Evolutionary conservation across 2,888 invertebrate species (phyloP), one percentile per base, ranked within the genome.

Genomic region (Eristalis arbustorum): DNA sequence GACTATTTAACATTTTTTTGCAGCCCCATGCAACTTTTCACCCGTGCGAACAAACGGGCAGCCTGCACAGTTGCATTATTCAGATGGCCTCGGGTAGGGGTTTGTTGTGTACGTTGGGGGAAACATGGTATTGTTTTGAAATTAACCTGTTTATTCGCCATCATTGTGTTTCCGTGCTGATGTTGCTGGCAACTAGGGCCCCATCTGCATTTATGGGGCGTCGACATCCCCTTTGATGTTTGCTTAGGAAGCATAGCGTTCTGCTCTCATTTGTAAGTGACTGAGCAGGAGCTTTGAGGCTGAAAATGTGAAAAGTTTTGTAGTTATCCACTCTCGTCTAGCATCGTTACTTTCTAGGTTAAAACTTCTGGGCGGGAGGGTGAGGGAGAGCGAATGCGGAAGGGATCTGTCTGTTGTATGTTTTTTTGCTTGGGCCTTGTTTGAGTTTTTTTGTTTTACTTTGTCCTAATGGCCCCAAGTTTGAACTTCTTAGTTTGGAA

Each of bases 271-370:
- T 84, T 76, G 56, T 25, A 18, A 62, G 49, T 67, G 61, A 59
- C 49, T 42, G 56, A 74, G 76, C 64, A 64, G 49, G 62, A 69
- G 77, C 74, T 85, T 82, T 81, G 77, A 85, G 81, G 81, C 80
- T 80, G 75, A 80, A 84, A 81, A 77, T 85, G 69, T 74, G 82
- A 81, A 85, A 85, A 85, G 40, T 81, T 81, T 85, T 71, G 56
- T 37, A 73, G 77, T 82, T 74, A 81, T 82, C 77, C 77, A 62
- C 72, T 77, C 62, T 68, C 62, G 62, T 76, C 68, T 68, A 76
- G 68, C 76, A 37, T 63, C 68, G 76, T 77, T 71, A 77, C 69
- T 71, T 77, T 71, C 40, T 71, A 23, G 63, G 64, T 61, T 68
- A 34, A 62, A 76, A 25, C 59, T 73, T 72, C 61, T 37, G 34